Percentiles rank a stretch among this genome's conserved stretches.
Evolutionary conservation across 2,888 invertebrate species (phyloP).

Genomic region (Aphidoletes aphidimyza): DNA sequence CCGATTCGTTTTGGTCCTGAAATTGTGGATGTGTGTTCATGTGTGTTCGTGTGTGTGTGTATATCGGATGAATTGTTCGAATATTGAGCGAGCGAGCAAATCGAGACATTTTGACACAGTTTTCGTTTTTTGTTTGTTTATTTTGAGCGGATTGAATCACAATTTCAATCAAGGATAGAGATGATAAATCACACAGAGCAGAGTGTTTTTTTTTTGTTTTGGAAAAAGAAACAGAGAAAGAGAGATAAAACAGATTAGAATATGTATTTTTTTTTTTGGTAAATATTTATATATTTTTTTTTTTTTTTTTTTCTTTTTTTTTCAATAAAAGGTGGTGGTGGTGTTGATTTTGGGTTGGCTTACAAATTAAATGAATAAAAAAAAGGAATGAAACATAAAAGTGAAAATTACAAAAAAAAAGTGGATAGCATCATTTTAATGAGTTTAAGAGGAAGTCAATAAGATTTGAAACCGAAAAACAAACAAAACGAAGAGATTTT

Average conservation of each 20-base stretch:
- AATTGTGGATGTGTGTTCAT: constrained; percentile 64
- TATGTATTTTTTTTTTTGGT: neutral
- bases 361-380: neutral
- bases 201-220: no score
- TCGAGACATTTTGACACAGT: constrained; percentile 11
- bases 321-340: neutral
- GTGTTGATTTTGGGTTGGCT: neutral
- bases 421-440: neutral
- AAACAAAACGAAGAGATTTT: neutral
- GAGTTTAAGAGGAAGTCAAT: neutral
- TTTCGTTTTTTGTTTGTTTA: no score
- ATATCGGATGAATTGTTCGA: constrained; percentile 33
- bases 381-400: neutral
- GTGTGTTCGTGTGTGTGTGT: no score
- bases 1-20: constrained; percentile 94
- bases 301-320: neutral
- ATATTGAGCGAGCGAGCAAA: no score
- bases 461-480: neutral
- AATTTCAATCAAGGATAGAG: neutral
- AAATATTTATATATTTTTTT: neutral
- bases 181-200: constrained; percentile 43
- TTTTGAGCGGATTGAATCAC: neutral
- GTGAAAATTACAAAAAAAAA: neutral
- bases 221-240: constrained; percentile 43
- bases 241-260: constrained; percentile 44